A percentile compares a stretch with the other conserved stretches of the same genome.
These are phyloP conservation scores for Rhinoptilus africanus DNA, from an alignment of 2,113 vertebrate species.

Conservation along the genomic window DNA sequence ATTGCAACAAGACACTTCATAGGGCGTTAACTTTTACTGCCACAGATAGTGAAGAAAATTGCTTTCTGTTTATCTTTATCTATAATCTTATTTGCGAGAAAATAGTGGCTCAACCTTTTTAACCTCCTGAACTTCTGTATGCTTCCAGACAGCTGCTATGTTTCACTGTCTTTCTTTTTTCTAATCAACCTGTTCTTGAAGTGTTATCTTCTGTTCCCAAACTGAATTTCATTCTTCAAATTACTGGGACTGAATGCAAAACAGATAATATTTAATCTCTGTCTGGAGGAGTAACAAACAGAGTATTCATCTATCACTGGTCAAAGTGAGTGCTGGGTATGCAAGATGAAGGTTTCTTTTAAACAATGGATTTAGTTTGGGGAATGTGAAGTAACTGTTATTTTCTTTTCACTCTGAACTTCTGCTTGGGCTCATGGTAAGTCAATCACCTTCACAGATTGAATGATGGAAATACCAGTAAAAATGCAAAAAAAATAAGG, in stretches of 20 bases:
- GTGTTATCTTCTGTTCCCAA: conserved; percentile 1
- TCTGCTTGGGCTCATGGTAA: background rate
- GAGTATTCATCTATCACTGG: background rate
- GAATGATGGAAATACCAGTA: background rate
- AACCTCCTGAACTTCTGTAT: conserved; percentile 14
- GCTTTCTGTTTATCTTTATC: conserved; percentile 57
- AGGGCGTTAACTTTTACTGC: background rate
- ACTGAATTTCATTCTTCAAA: background rate
- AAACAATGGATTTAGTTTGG: background rate
- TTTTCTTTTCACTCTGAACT: background rate
- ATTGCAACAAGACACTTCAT: background rate
- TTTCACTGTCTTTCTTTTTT: conserved; percentile 14
- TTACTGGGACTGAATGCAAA: conserved; percentile 1
- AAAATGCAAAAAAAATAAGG: background rate
- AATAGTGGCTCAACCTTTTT: conserved; percentile 29
- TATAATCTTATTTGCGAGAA: conserved; percentile 33
- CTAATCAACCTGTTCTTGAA: background rate
- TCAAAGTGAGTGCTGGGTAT: background rate
- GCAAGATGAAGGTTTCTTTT: background rate
- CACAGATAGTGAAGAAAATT: conserved; percentile 32
- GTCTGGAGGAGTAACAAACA: background rate
- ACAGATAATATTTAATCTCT: conserved; percentile 1
- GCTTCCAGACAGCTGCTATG: background rate
- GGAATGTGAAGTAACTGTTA: background rate
- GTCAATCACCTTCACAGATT: background rate